These are phyloP conservation scores for Xenus cinereus DNA, from an alignment of 2,113 vertebrate species.

Conservation along the genomic window DNA sequence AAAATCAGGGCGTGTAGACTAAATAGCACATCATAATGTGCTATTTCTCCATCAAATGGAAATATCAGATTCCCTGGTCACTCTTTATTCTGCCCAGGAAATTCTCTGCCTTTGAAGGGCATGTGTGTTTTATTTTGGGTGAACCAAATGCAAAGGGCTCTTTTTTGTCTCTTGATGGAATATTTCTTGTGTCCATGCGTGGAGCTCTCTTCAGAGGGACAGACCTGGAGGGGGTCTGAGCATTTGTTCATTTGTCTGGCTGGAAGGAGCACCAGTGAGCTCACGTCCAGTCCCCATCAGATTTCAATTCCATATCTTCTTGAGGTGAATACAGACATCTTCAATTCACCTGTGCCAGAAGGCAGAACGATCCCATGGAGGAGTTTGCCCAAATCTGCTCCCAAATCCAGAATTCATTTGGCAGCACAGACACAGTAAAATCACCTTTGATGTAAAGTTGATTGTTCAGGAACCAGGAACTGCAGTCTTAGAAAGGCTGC, in stretches of 20 bases:
- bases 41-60: slow-evolving; percentile 75
- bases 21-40: slow-evolving; percentile 60
- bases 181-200: neutral
- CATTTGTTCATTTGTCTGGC: neutral
- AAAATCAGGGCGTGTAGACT: slow-evolving; percentile 43
- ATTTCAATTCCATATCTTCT: neutral
- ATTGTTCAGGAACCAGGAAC: neutral
- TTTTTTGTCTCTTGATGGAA: neutral
- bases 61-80: slow-evolving; percentile 57
- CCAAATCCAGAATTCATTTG: neutral
- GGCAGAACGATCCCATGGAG: neutral
- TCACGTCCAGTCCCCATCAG: neutral
- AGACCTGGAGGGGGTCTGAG: neutral
- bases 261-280: neutral
- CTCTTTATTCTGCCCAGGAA: neutral
- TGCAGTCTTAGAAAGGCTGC: neutral
- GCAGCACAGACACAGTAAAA: neutral
- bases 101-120: neutral
- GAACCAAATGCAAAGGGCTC: neutral
- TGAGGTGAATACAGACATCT: neutral
- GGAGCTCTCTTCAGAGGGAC: neutral
- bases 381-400: neutral
- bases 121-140: neutral
- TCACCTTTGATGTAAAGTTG: neutral
- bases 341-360: neutral